Evolutionary conservation across 2,888 invertebrate species (phyloP).

Genomic region (Athrips mouffetella): DNA sequence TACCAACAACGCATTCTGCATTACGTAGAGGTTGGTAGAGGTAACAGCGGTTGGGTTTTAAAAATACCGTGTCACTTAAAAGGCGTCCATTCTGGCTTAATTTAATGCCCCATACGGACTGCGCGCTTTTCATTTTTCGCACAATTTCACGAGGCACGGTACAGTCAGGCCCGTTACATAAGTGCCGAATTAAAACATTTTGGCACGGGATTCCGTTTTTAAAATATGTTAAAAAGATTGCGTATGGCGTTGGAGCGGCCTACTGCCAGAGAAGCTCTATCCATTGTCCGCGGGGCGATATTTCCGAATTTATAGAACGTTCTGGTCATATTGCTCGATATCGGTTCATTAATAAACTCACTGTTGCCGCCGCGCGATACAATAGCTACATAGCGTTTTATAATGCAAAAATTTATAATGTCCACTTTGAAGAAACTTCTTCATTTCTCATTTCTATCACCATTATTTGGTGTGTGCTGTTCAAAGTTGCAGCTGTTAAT

Average conservation of each 20-base stretch:
- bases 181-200: conserved; percentile 60
- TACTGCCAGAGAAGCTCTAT: conserved; percentile 36
- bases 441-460: conserved; percentile 10
- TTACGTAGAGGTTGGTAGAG: conserved; percentile 10
- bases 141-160: conserved; percentile 42
- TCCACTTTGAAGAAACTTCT: conserved; percentile 18
- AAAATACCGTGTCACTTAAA: conserved; percentile 37
- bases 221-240: conserved; percentile 57
- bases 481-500: conserved; percentile 27
- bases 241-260: conserved; percentile 37
- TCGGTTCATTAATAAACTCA: conserved; percentile 67
- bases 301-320: conserved; percentile 56
- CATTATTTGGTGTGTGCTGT: conserved; percentile 1
- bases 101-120: conserved; percentile 49
- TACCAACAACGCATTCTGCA: conserved; percentile 16
- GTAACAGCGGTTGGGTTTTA: conserved; percentile 21
- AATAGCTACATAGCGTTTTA: conserved; percentile 49
- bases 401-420: conserved; percentile 45
- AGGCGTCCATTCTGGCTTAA: conserved; percentile 42
- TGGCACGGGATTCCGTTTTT: conserved; percentile 53
- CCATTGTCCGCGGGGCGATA: conserved; percentile 55
- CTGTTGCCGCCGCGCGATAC: conserved; percentile 48
- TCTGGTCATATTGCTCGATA: conserved; percentile 54
- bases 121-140: conserved; percentile 44
- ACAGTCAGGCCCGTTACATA: conserved; percentile 39